Evolutionary conservation across 1,140 invertebrate genomes (phyloP).

Genomic region (Trichonephila clavipes): DNA sequence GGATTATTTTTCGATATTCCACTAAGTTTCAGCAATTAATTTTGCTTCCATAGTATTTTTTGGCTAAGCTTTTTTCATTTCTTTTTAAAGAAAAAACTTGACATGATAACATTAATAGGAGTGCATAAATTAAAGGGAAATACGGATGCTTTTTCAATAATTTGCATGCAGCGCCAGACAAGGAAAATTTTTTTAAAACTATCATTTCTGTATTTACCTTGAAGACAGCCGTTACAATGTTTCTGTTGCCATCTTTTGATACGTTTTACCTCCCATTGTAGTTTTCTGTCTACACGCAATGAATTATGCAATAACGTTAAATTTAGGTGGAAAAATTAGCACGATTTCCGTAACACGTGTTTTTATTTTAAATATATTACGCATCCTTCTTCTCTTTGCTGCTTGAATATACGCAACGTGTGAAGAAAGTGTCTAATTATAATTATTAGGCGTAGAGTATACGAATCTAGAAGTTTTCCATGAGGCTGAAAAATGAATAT

Average conservation of each 20-base stretch:
- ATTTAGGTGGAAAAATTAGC: too few species aligned
- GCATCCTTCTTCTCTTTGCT: too few species aligned
- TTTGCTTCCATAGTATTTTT: too few species aligned
- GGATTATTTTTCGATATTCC: not conserved
- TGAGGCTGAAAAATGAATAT: too few species aligned
- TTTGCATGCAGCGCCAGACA: not conserved
- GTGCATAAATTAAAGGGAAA: not conserved
- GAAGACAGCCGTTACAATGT: constrained; percentile 37
- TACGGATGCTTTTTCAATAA: not conserved
- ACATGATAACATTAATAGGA: too few species aligned
- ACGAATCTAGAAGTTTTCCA: too few species aligned
- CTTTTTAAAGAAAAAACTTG: too few species aligned
- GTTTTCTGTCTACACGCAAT: not conserved
- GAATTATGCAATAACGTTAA: not conserved
- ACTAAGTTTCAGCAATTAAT: not conserved
- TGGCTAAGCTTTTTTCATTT: too few species aligned
- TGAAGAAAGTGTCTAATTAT: too few species aligned
- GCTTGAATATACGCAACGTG: too few species aligned
- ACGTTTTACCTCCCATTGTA: not conserved
- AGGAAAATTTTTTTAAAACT: constrained; percentile 19
- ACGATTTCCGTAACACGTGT: not conserved
- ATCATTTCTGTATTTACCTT: constrained; percentile 13
- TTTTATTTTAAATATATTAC: too few species aligned
- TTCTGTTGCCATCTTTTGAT: not conserved
- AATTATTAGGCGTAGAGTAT: too few species aligned